Evolutionary conservation across 2,888 invertebrate species (phyloP).

Genomic region (Sericinus montela): DNA sequence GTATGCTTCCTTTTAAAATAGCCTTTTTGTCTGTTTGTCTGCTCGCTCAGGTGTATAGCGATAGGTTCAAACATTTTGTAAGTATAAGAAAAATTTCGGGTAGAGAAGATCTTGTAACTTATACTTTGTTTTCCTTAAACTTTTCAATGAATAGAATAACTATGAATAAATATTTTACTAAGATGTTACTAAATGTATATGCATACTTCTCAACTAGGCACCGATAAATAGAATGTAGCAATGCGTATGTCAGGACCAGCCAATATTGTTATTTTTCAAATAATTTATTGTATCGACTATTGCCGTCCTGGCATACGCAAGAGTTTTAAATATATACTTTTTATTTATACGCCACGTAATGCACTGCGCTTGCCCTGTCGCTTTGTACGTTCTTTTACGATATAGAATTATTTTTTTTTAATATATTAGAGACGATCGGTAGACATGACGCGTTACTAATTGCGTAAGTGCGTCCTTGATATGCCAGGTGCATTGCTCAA

Average conservation of each 20-base stretch:
- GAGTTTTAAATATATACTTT: not conserved
- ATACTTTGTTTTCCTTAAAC: constrained; percentile 4
- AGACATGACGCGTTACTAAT: not conserved
- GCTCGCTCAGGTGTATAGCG: constrained; percentile 68
- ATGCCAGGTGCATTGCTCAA: not conserved
- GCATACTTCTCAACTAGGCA: constrained; percentile 5
- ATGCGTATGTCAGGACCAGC: constrained; percentile 10
- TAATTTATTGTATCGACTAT: not conserved
- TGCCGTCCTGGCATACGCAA: constrained; percentile 10
- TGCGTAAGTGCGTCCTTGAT: too few relatives aligned
- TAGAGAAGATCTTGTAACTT: constrained; percentile 31
- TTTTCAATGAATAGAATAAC: constrained; percentile 13
- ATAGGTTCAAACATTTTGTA: constrained; percentile 58
- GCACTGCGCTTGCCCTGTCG: not conserved
- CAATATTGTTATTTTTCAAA: not conserved
- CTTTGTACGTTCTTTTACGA: not conserved
- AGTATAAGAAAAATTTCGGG: constrained; percentile 50
- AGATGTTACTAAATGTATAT: not conserved
- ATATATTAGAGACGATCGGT: not conserved
- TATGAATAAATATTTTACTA: constrained; percentile 3
- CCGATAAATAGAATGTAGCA: constrained; percentile 9
- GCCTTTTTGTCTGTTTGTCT: constrained; percentile 59
- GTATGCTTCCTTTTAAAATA: constrained; percentile 44
- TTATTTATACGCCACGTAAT: constrained; percentile 13
- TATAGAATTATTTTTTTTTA: constrained; percentile 6